These are phyloP conservation scores for Listronotus bonariensis DNA, from an alignment of 1,140 invertebrate genomes.

Conservation along the genomic window DNA sequence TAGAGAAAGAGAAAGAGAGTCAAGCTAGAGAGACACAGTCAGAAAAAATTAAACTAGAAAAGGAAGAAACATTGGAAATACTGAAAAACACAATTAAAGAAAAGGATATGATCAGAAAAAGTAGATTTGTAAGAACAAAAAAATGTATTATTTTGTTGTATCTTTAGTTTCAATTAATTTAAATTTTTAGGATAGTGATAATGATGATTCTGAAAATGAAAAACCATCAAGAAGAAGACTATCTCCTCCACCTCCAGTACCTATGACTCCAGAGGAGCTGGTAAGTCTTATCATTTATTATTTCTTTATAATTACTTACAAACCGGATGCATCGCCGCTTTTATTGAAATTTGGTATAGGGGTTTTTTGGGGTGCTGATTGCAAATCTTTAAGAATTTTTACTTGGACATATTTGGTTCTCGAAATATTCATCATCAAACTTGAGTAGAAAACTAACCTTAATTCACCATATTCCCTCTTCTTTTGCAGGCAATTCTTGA, in stretches of 20 bases:
- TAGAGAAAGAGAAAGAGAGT: conserved; percentile 76
- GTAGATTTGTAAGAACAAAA: conserved; percentile 79
- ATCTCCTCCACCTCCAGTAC: conserved; percentile 31
- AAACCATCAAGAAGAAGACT: conserved; percentile 30
- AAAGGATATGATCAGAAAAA: conserved; percentile 61
- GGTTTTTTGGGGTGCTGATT: no score
- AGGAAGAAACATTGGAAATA: conserved; percentile 65
- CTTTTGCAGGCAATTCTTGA: no score
- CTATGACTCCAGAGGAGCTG: conserved; percentile 58
- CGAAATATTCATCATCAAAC: no score
- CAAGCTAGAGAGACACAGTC: conserved; percentile 66
- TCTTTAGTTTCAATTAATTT: neutral
- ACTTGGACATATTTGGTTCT: no score
- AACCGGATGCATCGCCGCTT: no score
- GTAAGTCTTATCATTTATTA: conserved; percentile 49
- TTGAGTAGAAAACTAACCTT: no score
- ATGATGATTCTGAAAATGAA: conserved; percentile 49
- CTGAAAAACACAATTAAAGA: conserved; percentile 56
- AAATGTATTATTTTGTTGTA: neutral
- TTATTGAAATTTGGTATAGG: no score
- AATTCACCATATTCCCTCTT: no score
- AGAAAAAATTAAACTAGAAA: conserved; percentile 67
- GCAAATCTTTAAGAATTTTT: no score
- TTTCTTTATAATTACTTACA: conserved; percentile 8
- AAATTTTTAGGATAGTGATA: conserved; percentile 51